A percentile compares a stretch with the other conserved stretches of the same genome.
phyloP scores from a whole-genome alignment of 2,797 vertebrate species.

The Ctenopoma multispine region DNA sequence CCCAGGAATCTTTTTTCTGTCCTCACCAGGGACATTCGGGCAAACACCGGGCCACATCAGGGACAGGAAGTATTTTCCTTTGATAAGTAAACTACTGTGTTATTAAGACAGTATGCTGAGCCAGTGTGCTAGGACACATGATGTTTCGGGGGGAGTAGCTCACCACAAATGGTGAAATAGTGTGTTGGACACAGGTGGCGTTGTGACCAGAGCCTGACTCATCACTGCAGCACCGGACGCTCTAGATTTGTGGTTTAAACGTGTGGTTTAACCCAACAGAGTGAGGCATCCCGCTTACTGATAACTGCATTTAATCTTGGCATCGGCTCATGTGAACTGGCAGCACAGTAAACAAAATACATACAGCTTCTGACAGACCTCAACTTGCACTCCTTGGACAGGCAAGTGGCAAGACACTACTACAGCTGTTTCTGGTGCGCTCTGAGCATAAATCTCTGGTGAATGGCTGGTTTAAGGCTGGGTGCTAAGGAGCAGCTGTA shows the following conservation, averaged over 20 bases:
- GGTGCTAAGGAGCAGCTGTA: conserved; percentile 80
- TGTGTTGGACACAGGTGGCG: conserved; percentile 65
- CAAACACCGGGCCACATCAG: conserved; percentile 32
- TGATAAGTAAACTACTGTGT: conserved; percentile 44
- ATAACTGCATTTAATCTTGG: conserved; percentile 44
- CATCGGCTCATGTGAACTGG: conserved; percentile 40
- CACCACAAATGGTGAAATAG: conserved; percentile 63
- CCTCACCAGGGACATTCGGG: conserved; percentile 2
- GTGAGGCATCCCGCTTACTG: conserved; percentile 50
- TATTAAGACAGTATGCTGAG: conserved; percentile 52
- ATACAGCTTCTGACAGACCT: conserved; percentile 34
- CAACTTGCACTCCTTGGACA: conserved; percentile 43
- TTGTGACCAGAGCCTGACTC: conserved; percentile 71
- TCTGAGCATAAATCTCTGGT: conserved; percentile 76
- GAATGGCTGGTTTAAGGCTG: conserved; percentile 75
- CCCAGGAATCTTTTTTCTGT: conserved; percentile 35
- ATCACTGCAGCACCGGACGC: conserved; percentile 59
- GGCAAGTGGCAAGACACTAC: conserved; percentile 67
- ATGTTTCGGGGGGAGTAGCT: conserved; percentile 41
- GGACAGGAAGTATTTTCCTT: conserved; percentile 42
- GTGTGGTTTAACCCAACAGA: too few species aligned
- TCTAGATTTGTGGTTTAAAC: conserved; percentile 58
- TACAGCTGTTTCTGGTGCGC: conserved; percentile 77
- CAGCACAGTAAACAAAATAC: conserved; percentile 29
- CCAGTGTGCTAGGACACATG: conserved; percentile 47